phyloP scores from a whole-genome alignment of 2,113 vertebrate genomes.

The Chaetodon auriga region DNA sequence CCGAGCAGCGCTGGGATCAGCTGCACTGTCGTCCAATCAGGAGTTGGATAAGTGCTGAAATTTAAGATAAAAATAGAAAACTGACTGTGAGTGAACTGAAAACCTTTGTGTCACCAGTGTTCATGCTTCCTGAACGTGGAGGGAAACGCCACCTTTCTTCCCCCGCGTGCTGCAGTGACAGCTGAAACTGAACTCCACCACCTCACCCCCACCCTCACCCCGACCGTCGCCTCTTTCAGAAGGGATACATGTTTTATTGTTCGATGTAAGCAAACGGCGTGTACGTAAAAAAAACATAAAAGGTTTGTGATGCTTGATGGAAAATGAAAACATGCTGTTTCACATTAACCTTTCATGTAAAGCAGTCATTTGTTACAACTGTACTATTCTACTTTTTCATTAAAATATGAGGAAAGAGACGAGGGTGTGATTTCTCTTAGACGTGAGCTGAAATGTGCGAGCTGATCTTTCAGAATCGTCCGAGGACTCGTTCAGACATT shows the following conservation, averaged over 20 bases:
- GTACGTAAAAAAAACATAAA: slow-evolving; percentile 57
- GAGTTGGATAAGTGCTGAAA: neutral
- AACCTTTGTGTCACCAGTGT: neutral
- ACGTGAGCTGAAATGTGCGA: neutral
- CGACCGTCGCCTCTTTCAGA: slow-evolving; percentile 30
- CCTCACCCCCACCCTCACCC: neutral
- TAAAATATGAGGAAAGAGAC: slow-evolving; percentile 79
- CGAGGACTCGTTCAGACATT: no score
- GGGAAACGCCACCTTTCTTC: neutral
- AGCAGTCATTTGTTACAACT: slow-evolving; percentile 73
- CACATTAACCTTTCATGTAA: slow-evolving; percentile 61
- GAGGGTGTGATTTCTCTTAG: neutral
- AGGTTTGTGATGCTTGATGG: neutral
- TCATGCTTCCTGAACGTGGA: neutral
- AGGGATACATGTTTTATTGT: slow-evolving; percentile 73
- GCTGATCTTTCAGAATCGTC: no score
- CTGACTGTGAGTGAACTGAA: neutral
- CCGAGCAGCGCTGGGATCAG: neutral
- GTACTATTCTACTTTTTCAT: slow-evolving; percentile 85
- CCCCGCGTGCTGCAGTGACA: neutral
- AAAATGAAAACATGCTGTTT: slow-evolving; percentile 56
- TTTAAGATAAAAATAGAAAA: neutral
- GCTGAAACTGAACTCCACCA: neutral
- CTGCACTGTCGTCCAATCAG: neutral
- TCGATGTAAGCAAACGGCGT: slow-evolving; percentile 55